Evolutionary conservation across 2,797 vertebrate species (phyloP), one percentile per base, ranked within the genome.

Genomic region (Acomys russatus): DNA sequence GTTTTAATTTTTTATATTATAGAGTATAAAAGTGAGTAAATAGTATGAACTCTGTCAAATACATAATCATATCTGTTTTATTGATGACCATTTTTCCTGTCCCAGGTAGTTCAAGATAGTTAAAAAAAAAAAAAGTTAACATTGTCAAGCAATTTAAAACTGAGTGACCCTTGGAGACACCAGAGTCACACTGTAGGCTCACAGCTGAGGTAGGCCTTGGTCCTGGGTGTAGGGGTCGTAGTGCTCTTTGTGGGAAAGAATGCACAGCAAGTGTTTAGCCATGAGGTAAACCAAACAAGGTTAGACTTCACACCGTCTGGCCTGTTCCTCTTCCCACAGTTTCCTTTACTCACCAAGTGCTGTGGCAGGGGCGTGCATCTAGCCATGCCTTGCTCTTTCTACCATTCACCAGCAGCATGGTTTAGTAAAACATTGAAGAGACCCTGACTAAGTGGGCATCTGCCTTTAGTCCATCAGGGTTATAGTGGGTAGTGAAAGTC

Each of bases 11-110:
- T 91, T 93, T 61, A 59, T 88, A 25, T 61, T 86, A 25, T 78
- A 63, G 23, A 70, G 9, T 84, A 23, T 92, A 93, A 96, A 93
- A 91, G 15, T 84, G 66, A 51, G 14, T 71, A 84, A 91, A 87
- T 91, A 44, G 18, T 20, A 59, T 94, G 30, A 79, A 3, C 15
- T 92, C 23, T 4, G 20, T 87, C 94, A 82, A 90, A 95, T 76
- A 77, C 12, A 6, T 9, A 11, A 15, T 9, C 94, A 4, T 76
- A 9, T 49, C 14, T 78, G 56, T 91, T 68, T 76, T 91, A 5
- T 56, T 77, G 56, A 23, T 79, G 82, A 80, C 71, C 9, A 38
- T 44, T 95, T 78, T 64, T 61, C 8, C 8, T 70, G 2, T 84
- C 63, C 59, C n/a, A 61, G 56, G 79, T 80, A 91, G 35, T 95